Conservation (phyloP, 2,113 vertebrate species). For the Leptosomus discolor region DNA sequence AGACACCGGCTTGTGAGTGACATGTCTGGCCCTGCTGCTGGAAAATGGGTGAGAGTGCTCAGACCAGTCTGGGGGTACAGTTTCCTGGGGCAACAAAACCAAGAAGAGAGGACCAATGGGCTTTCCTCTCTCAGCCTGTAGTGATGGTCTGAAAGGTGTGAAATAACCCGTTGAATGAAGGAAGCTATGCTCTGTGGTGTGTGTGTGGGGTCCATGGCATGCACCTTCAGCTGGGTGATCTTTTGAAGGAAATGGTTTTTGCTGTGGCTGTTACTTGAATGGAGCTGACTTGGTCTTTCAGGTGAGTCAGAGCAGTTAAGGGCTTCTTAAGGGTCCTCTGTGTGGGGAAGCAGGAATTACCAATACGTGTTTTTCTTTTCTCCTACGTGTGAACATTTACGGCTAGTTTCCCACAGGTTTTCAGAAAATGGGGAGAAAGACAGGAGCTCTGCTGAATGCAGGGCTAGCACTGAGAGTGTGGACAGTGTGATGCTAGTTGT, state of each 20-base stretch:
- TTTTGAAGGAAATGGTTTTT: background rate
- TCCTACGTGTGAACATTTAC: background rate
- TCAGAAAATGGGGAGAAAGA: background rate
- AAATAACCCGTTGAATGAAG: background rate
- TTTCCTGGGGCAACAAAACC: background rate
- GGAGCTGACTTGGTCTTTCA: background rate
- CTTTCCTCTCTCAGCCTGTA: background rate
- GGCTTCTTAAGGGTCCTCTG: background rate
- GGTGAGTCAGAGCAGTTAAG: background rate
- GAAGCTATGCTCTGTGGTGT: background rate
- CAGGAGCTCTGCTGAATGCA: background rate
- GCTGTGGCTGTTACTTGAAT: background rate
- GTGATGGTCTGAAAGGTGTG: background rate
- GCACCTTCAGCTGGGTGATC: background rate
- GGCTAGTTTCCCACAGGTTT: background rate
- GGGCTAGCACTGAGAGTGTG: background rate
- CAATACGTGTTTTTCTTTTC: background rate
- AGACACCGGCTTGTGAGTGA: background rate
- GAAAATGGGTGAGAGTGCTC: background rate
- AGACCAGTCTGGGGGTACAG: background rate
- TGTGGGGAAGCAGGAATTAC: background rate
- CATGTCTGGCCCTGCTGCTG: background rate
- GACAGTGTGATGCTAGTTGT: background rate
- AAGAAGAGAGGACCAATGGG: background rate
- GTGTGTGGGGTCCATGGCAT: background rate